Evolutionary conservation across 1,140 invertebrate genomes (phyloP).

Genomic region (Camponotus floridanus): DNA sequence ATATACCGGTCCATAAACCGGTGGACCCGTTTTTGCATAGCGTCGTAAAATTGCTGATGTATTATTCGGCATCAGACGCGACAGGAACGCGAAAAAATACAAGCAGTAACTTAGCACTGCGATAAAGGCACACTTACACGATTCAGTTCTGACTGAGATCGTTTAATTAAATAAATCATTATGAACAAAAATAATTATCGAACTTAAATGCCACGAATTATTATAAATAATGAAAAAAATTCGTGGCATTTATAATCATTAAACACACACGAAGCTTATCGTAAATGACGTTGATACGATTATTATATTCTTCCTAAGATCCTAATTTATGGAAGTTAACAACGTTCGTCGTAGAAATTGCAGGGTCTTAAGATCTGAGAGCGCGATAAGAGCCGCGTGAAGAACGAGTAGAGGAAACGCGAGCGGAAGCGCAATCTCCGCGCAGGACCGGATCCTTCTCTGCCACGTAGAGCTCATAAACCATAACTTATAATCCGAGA

Average conservation of each 20-base stretch:
- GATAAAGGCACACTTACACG: constrained; percentile 15
- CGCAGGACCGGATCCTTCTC: constrained; percentile 3
- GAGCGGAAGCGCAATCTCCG: neutral
- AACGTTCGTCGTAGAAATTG: neutral
- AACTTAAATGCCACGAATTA: neutral
- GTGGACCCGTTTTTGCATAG: constrained; percentile 45
- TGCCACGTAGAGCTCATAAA: constrained; percentile 40
- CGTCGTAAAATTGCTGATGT: constrained; percentile 54
- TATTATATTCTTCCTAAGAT: neutral
- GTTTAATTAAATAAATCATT: constrained; percentile 1
- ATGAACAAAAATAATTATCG: constrained; percentile 10
- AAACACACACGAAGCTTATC: neutral
- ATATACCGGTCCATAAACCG: constrained; percentile 43
- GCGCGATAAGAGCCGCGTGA: neutral
- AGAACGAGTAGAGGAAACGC: constrained; percentile 1
- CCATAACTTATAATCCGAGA: constrained; percentile 76
- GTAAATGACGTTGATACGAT: neutral
- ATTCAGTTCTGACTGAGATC: neutral
- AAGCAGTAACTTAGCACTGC: constrained; percentile 33
- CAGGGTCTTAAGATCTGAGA: constrained; percentile 6
- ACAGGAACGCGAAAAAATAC: constrained; percentile 21
- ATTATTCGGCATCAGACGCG: constrained; percentile 33
- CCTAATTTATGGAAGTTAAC: neutral
- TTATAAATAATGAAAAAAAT: neutral
- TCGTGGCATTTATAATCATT: neutral